Evolutionary conservation across 2,113 vertebrate genomes (phyloP), one percentile per base, ranked within the genome.

Genomic region (Atrichornis clamosus): DNA sequence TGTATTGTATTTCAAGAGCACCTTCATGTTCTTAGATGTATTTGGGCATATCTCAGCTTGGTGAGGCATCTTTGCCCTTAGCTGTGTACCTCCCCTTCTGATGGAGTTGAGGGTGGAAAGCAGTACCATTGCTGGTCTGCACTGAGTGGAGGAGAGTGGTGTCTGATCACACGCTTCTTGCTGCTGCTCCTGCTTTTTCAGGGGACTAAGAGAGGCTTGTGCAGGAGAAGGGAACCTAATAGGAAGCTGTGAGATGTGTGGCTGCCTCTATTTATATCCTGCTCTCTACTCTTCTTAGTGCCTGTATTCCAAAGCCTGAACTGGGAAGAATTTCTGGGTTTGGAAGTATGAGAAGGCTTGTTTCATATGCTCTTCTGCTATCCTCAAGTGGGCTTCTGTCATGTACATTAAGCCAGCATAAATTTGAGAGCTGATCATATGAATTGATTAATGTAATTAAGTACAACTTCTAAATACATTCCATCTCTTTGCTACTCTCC

Each of bases 301-400:
- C 22, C 22, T 42, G 2, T 35, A n/a, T 53, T 82, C 0, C 0
- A 33, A 70, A 85, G 50, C 3, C 9, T 39, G 42, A 68, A 35
- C 2, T 22, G 39, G 19, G 26, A 62, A 27, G 10, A 5, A 64
- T 74, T 93, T 59, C 35, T 82, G 9, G 7, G 75, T 67, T 92
- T 75, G 78, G 22, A 68, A 72, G 27, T 62, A 15, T 4, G 16
- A 39, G 35, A 46, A 72, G 3, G 4, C 22, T 65, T 46, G 4
- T 32, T 88, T 55, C 13, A 10, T 46, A 13, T 16, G 20, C 10
- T 63, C 10, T 59, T 65, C 39, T 82, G 26, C 82, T 52, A 11
- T 74, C 18, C 30, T 26, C 26, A 59, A 0, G 7, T 87, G 27
- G 35, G 23, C 44, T 83, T 85, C 49, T 72, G 8, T 44, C 22